Base-by-base conservation (phyloP, 2,888 invertebrate genomes). In the Zelleria hepariella region DNA sequence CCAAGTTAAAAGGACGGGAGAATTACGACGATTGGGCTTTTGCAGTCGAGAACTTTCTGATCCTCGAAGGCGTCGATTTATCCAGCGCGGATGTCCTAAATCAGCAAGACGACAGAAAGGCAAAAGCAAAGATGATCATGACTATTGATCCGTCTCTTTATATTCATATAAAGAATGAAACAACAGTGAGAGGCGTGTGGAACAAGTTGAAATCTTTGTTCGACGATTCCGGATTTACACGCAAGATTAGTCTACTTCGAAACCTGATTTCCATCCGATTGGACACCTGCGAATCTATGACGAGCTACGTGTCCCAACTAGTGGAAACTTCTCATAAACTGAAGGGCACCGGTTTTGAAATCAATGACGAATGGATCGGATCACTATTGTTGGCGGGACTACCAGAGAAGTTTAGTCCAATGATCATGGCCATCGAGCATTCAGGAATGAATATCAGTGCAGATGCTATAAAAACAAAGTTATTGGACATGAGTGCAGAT, bases 21-120 rank as follows among this genome's bases (percentile, higher is more conserved):
- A 63, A 62, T 27, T 64, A 62, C 52, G 25, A 57, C 57, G 62
- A 64, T 27, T 62, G 61, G 60, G 23, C 26, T 26, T 63, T 63
- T 47, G 63, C 63, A 51, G 60, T 57, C n/a, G 56, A 62, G 27
- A 62, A 62, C 26, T 59, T 48, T 1, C 21, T 62, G 21, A 21
- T 62, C 2, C 26, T 62, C 2, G 62, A 62, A 20, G 61, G 57
- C n/a, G 2, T 49, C 3, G 49, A 2, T 2, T 2, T 4, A 7
- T 20, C 7, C 10, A 18, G 7, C 2, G 18, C n/a, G 3, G 49
- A 49, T 2, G 2, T 7, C 2, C 18, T n/a, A 2, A 7, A 4
- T 2, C 3, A 10, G 2, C 2, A 2, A 49, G 58, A 48, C n/a
- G 58, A 58, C 48, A 25, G n/a, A 18, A 58, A 58, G 18, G 48